Evolutionary conservation across 2,113 vertebrate species (phyloP), one percentile per base, ranked within the genome.

Genomic region (Maccullochella peelii): DNA sequence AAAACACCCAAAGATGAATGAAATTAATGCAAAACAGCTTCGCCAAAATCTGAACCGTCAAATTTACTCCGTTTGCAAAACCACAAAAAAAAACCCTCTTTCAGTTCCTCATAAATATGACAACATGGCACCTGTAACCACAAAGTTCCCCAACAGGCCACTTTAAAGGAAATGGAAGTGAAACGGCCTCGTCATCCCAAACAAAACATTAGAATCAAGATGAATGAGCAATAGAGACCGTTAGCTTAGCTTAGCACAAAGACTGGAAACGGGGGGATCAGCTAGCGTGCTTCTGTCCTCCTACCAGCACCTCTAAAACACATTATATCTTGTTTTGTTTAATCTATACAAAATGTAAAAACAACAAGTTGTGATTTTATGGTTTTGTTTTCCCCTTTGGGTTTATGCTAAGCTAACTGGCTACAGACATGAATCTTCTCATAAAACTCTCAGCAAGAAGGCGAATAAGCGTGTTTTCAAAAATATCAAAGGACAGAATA

Each of bases 21-120:
- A 36, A 4, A 21, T 14, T 25, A n/a, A n/a, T n/a, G n/a, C n/a
- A n/a, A n/a, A n/a, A n/a, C n/a, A n/a, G n/a, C n/a, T n/a, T n/a
- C n/a, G n/a, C n/a, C n/a, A n/a, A n/a, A n/a, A n/a, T n/a, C n/a
- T n/a, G n/a, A n/a, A n/a, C n/a, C n/a, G n/a, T n/a, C n/a, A n/a
- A n/a, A n/a, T n/a, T n/a, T n/a, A n/a, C n/a, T n/a, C n/a, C n/a
- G n/a, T 1, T 86, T 61, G 20, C 52, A 44, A 61, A 62, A 73
- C 9, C n/a, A n/a, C n/a, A n/a, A 33, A 36, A 12, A 57, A 40
- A 71, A 33, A 2, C 1, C 1, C 1, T 78, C 30, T 33, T 75
- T 83, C 25, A 36, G 21, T 86, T 91, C 81, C 72, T 77, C 21
- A 67, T 38, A 76, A 36, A 59, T 3, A 15, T 8, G 6, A n/a